A percentile compares a stretch with the other conserved stretches of the same genome.
Conservation (phyloP, 2,888 invertebrate species). For the Tenthredo distinguenda region DNA sequence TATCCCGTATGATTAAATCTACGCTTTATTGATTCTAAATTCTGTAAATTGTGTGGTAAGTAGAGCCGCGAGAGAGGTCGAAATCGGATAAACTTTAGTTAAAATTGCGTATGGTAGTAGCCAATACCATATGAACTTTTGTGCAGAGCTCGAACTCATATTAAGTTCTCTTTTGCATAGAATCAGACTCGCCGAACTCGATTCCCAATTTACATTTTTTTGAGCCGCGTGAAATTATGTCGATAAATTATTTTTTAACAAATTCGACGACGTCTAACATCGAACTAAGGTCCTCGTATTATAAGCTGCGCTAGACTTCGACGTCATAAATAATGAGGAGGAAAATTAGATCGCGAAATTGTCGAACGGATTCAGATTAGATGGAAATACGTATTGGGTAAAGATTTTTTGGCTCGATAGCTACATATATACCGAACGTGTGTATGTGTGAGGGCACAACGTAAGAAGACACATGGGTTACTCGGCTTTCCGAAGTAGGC, state of each 20-base stretch:
- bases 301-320: neutral
- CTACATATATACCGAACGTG: neutral
- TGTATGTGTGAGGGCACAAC: slow-evolving; percentile 7
- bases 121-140: neutral
- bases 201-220: neutral
- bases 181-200: neutral
- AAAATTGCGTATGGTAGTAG: neutral
- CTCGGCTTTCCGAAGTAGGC: slow-evolving; percentile 40
- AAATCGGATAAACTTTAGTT: neutral
- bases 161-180: neutral
- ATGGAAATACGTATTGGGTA: slow-evolving; percentile 1
- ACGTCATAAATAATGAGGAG: neutral
- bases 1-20: neutral
- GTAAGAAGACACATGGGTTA: slow-evolving; percentile 47
- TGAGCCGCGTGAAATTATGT: too few relatives aligned
- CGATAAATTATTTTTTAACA: neutral
- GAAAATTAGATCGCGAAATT: slow-evolving; percentile 2
- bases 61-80: neutral
- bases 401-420: slow-evolving; percentile 7
- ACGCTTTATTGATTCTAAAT: neutral
- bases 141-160: neutral
- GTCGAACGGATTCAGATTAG: neutral
- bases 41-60: neutral
- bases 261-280: neutral
- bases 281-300: neutral